Evolutionary conservation across 1,140 invertebrate species (phyloP).

Genomic region (Drosophila yakuba): DNA sequence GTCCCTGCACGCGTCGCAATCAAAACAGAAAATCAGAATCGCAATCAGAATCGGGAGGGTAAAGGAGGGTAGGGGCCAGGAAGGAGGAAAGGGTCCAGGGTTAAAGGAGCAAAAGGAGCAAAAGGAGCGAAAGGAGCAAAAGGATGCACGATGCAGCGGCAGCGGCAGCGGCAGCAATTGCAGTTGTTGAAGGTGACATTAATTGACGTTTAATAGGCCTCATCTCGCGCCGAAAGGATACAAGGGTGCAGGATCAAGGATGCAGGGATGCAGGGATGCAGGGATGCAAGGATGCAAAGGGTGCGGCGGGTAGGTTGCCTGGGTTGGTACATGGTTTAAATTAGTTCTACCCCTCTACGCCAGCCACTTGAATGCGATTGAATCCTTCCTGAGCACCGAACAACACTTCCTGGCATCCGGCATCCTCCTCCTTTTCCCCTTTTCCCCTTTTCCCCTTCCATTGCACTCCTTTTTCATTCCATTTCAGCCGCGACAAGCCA

Average conservation of each 20-base stretch:
- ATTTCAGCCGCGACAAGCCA: conserved; percentile 50
- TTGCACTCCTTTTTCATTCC: background rate
- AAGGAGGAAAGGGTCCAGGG: background rate
- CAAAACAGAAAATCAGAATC: conserved; percentile 60
- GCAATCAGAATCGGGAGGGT: conserved; percentile 25
- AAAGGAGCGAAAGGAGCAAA: conserved; percentile 4
- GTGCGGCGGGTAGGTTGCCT: background rate
- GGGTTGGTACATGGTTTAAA: conserved; percentile 24
- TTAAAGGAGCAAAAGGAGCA: conserved; percentile 1
- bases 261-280: background rate
- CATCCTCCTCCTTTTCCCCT: background rate
- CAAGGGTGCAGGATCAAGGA: background rate
- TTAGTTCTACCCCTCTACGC: conserved; percentile 28
- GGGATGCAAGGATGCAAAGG: conserved; percentile 27
- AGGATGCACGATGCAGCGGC: background rate
- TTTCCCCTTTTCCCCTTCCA: background rate
- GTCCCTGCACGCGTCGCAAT: conserved; percentile 66
- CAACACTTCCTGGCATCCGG: background rate
- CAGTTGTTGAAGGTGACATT: conserved; percentile 79
- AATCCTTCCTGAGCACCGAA: background rate
- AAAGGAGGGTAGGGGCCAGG: background rate
- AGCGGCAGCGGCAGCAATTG: conserved; percentile 55
- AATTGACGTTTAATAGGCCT: conserved; percentile 77
- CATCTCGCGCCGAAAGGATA: conserved; percentile 13
- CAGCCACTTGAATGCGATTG: background rate